A percentile compares a stretch with the other conserved stretches of the same genome.
Conservation (phyloP, 2,888 invertebrate species). For the Sarcophaga subvicina region DNA sequence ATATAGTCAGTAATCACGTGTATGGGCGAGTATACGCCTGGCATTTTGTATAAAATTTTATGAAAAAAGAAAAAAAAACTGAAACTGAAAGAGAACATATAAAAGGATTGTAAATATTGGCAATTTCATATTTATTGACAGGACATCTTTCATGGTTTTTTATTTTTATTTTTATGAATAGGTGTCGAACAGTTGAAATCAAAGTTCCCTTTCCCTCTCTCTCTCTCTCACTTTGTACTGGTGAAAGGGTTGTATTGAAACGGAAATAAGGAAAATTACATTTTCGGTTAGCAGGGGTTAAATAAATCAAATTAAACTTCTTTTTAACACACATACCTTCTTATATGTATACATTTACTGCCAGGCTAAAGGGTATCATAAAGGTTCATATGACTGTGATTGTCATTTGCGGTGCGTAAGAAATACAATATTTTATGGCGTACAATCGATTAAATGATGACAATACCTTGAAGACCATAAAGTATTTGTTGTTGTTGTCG, state of each 20-base stretch:
- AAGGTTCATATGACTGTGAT: neutral
- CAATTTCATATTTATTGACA: slow-evolving; percentile 78
- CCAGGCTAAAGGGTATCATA: neutral
- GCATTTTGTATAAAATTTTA: slow-evolving; percentile 46
- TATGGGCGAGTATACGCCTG: slow-evolving; percentile 29
- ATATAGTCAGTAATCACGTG: slow-evolving; percentile 5
- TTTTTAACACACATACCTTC: slow-evolving; percentile 20
- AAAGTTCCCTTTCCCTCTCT: neutral
- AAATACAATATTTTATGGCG: neutral
- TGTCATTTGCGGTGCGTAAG: neutral
- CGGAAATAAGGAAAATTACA: slow-evolving; percentile 51
- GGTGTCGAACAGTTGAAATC: slow-evolving; percentile 70
- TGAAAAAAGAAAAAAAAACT: slow-evolving; percentile 14
- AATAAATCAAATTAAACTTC: slow-evolving; percentile 63
- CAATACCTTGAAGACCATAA: neutral
- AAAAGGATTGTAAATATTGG: slow-evolving; percentile 74
- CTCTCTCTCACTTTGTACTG: neutral
- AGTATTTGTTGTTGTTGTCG: neutral
- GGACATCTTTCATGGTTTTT: slow-evolving; percentile 71
- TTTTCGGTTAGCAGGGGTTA: slow-evolving; percentile 40
- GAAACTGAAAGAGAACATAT: slow-evolving; percentile 10
- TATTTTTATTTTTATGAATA: slow-evolving; percentile 70
- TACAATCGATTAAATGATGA: slow-evolving; percentile 27
- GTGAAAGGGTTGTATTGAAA: slow-evolving; percentile 51
- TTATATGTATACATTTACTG: neutral